These are phyloP conservation scores for Trichomalopsis sarcophagae DNA, from an alignment of 1,140 invertebrate species.

Conservation along the genomic window DNA sequence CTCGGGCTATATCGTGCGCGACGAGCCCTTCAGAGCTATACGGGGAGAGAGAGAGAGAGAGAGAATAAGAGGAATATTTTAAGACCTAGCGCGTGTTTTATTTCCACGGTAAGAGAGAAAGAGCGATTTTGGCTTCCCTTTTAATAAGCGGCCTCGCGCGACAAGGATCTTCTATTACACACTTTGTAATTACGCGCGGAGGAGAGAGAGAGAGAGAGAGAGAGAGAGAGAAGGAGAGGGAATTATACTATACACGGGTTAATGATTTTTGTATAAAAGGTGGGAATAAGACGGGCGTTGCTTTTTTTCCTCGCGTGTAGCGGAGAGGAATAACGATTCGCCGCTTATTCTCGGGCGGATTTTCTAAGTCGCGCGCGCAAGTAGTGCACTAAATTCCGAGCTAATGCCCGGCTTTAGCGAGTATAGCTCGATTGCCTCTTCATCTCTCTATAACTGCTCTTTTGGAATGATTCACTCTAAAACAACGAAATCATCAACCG, in stretches of 20 bases:
- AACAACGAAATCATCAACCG: background rate
- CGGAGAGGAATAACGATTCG: background rate
- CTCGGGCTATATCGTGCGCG: constrained; percentile 14
- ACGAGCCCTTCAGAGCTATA: background rate
- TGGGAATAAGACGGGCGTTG: background rate
- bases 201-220: background rate
- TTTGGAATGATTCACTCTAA: too few relatives aligned
- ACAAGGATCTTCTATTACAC: constrained; percentile 21
- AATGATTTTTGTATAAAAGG: too few relatives aligned
- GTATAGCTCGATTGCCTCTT: constrained; percentile 40
- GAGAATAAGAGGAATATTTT: constrained; percentile 31
- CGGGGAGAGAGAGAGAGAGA: background rate
- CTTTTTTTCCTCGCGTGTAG: background rate
- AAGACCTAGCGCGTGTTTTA: background rate
- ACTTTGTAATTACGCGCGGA: constrained; percentile 30
- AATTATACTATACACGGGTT: too few relatives aligned
- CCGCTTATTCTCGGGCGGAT: background rate
- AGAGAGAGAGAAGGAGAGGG: background rate
- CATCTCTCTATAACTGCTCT: too few relatives aligned
- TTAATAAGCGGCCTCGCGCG: background rate
- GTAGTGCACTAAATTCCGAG: constrained; percentile 71
- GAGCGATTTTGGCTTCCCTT: constrained; percentile 4
- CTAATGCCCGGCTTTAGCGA: constrained; percentile 65
- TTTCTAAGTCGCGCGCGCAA: constrained; percentile 50
- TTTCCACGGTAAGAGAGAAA: background rate